Base-by-base conservation (phyloP, 1,140 invertebrate species). In the Meloidogyne floridensis region DNA sequence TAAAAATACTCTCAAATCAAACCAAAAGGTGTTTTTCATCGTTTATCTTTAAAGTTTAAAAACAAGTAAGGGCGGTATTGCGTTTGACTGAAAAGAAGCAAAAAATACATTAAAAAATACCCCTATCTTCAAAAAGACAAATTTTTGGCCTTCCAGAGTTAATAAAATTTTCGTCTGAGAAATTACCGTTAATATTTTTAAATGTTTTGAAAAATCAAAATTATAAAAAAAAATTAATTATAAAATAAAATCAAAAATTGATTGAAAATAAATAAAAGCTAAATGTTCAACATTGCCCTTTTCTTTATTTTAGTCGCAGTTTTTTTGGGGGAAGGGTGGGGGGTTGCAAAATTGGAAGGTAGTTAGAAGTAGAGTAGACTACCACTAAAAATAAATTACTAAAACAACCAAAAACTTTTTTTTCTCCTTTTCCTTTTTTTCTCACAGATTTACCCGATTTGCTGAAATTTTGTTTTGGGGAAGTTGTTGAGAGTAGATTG, bases 281-380 rank as follows among this genome's bases (percentile, higher is more conserved):
- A 54, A 32, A n/a, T 65, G 59, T 65, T 65, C 5, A 65, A 65
- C 15, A 47, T 47, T 18, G 3, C 4, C 59, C 56, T 15, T 59
- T 65, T n/a, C 59, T n/a, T 47, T 47, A 47, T 65, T 65, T 65
- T 65, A n/a, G 59, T 65, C 59, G 59, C 59, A 65, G 59, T 65
- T 65, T 65, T 56, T 59, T 47, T 6, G 47, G 47, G 47, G 47
- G 4, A 32, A 32, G 32, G 32, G 4, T 0, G 2, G 47, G 47
- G 47, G 56, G 13, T 59, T 59, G 13, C 3, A 65, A 11, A 65
- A 18, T n/a, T 6, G 7, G 7, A 65, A n/a, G n/a, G n/a, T n/a
- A 65, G 15, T 54, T 54, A 54, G 53, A n/a, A 59, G 56, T 59
- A 15, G 54, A 59, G 54, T 3, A 59, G 56, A 59, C 3, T 2